Evolutionary conservation across 1,140 invertebrate species (phyloP), one percentile per base, ranked within the genome.

Genomic region (Leptonema lineaticorne): DNA sequence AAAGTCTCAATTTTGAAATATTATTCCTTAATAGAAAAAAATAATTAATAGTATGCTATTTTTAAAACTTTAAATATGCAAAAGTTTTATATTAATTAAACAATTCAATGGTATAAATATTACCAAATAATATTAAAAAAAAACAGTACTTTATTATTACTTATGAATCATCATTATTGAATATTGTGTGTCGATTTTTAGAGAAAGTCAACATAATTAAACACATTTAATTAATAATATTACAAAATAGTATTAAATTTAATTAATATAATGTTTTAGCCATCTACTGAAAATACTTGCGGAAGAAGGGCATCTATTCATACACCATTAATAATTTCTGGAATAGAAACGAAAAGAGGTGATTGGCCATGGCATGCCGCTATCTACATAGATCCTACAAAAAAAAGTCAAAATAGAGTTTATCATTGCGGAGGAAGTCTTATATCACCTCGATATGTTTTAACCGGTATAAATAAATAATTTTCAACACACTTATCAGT

Each of bases 351-450:
- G 4, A 11, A 20, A 0, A 63, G 70, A 28, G 70, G 70, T 8
- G 70, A 72, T 60, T 72, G 62, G 62, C 70, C 70, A 27, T 72
- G 70, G 70, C 70, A 72, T 63, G 63, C 50, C 4, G 67, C 66
- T 27, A 14, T 72, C 9, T 69, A 29, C 37, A 8, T 27, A 16
- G 16, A 41, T 30, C 37, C 11, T 2, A 22, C 8, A 1, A 16
- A 6, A 14, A 22, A 30, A 9, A 22, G 45, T 29, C 29, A 26
- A n/a, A 14, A 11, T 6, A 18, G 18, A 18, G 9, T 33, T 0
- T 72, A 72, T 33, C 18, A 27, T 33, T 72, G 70, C 63, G 70
- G 70, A 29, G 70, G 67, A n/a, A 45, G 50, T 11, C 30, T 72
- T 5, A 72, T 72, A 41, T 62, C 53, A 37, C 26, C 24, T n/a